These are phyloP conservation scores for Heliconius himera DNA, from an alignment of 1,140 invertebrate species.

Conservation along the genomic window DNA sequence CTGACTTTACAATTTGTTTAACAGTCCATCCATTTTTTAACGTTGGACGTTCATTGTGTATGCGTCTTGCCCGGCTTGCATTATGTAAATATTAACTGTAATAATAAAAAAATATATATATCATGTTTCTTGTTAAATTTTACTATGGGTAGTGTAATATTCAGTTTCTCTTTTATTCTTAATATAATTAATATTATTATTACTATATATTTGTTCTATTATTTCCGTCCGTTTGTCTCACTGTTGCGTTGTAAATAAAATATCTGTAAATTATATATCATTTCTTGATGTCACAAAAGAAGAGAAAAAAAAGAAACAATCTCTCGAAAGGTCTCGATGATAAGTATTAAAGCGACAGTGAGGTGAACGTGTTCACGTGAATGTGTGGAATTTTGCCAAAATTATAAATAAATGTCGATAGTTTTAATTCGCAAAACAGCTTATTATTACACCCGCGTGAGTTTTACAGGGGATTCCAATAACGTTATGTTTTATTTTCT, in stretches of 20 bases:
- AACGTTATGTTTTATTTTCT: no score
- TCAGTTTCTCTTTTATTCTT: slow-evolving; percentile 38
- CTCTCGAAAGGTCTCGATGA: slow-evolving; percentile 44
- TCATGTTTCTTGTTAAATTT: slow-evolving; percentile 75
- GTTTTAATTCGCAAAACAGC: no score
- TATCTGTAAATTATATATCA: slow-evolving; percentile 44
- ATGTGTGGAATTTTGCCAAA: slow-evolving; percentile 61
- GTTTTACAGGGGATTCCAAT: no score
- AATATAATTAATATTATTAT: slow-evolving; percentile 45
- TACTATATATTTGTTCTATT: slow-evolving; percentile 35
- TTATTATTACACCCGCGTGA: no score
- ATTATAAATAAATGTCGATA: slow-evolving; percentile 49
- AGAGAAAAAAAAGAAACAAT: slow-evolving; percentile 26
- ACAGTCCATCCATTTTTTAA: slow-evolving; percentile 71
- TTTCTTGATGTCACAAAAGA: slow-evolving; percentile 61
- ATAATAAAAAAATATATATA: slow-evolving; percentile 66
- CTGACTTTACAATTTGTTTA: slow-evolving; percentile 43
- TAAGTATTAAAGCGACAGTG: slow-evolving; percentile 48
- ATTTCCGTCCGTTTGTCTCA: slow-evolving; percentile 42
- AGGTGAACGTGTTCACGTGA: slow-evolving; percentile 43
- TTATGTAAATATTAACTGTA: slow-evolving; percentile 72
- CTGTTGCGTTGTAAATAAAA: slow-evolving; percentile 48
- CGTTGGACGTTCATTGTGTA: slow-evolving; percentile 69
- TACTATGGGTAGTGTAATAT: slow-evolving; percentile 70
- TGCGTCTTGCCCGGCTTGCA: slow-evolving; percentile 75